Base-by-base conservation (phyloP, 2,113 vertebrate genomes). In the Rhadina sibilatrix region DNA sequence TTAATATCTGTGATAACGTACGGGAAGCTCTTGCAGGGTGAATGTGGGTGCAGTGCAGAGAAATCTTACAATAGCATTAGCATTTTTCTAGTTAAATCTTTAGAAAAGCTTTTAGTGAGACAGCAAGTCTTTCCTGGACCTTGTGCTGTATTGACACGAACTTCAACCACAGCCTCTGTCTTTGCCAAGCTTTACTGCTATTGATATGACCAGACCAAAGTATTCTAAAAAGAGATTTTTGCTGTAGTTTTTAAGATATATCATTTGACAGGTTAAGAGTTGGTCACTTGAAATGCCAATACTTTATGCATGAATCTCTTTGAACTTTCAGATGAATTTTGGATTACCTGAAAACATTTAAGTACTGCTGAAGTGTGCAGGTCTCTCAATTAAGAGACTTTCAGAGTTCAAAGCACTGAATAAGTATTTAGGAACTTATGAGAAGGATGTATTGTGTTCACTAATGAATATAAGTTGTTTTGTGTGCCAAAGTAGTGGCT, bases 71-170 rank as follows among this genome's bases (percentile, higher is more conserved):
- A 25, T 11, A 72, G 63, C 47, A 56, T 63, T 82, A 87, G 4
- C n/a, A 49, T 61, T 89, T 93, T 89, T 69, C 59, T 33, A 63
- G 49, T 83, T 92, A 90, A 94, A 92, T 91, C 86, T 89, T 92
- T 74, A 54, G 61, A 78, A 93, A 85, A 93, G 76, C 66, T 93
- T 83, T 90, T 66, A 87, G 52, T 70, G 76, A 90, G 72, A 82
- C 24, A 66, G 40, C 49, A 74, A 28, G 52, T 42, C 47, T 83
- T 92, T 57, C 23, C 44, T 77, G 27, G 63, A 72, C 66, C 63
- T 94, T 65, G 18, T 69, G n/a, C 28, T 77, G 0, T 89, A 75
- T 88, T 71, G 81, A 86, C 59, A 54, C 4, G 19, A 78, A 76
- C 70, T 89, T 90, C 35, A 40, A 60, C 28, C 40, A 52, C 74